A percentile compares a stretch with the other conserved stretches of the same genome.
Conservation (phyloP, 2,888 invertebrate genomes). For the Cyaniris semiargus region DNA sequence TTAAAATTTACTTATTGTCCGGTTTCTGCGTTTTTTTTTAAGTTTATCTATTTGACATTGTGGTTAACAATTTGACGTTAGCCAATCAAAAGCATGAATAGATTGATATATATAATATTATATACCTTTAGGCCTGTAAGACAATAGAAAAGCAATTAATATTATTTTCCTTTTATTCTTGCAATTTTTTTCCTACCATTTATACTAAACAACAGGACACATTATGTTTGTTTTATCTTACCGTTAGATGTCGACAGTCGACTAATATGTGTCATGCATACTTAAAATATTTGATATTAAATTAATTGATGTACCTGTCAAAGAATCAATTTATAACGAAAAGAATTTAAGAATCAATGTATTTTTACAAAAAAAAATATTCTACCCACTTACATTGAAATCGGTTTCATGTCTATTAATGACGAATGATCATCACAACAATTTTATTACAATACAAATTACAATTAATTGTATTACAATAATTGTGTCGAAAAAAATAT, state of each 20-base stretch:
- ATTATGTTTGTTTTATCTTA: background rate
- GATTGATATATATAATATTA: too few relatives aligned
- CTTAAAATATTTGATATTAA: background rate
- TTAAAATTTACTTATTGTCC: too few relatives aligned
- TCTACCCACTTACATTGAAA: background rate
- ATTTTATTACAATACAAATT: conserved; percentile 19
- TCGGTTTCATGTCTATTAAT: background rate
- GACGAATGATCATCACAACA: background rate
- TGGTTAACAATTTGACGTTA: too few relatives aligned
- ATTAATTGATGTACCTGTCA: conserved; percentile 1
- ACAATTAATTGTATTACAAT: background rate
- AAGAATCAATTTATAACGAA: background rate
- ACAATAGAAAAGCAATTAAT: too few relatives aligned
- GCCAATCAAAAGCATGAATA: too few relatives aligned
- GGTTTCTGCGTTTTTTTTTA: too few relatives aligned
- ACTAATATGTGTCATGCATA: background rate
- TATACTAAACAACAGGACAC: background rate
- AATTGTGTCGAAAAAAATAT: conserved; percentile 7
- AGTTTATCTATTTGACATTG: too few relatives aligned
- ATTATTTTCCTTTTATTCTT: too few relatives aligned
- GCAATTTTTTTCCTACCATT: too few relatives aligned
- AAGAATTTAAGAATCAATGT: background rate
- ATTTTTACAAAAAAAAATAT: background rate
- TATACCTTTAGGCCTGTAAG: too few relatives aligned
- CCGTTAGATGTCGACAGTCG: background rate